A percentile compares a stretch with the other conserved stretches of the same genome.
These are phyloP conservation scores for Echinarachnius parma DNA, from an alignment of 53 echinoderm and acorn worm species.

Conservation along the genomic window DNA sequence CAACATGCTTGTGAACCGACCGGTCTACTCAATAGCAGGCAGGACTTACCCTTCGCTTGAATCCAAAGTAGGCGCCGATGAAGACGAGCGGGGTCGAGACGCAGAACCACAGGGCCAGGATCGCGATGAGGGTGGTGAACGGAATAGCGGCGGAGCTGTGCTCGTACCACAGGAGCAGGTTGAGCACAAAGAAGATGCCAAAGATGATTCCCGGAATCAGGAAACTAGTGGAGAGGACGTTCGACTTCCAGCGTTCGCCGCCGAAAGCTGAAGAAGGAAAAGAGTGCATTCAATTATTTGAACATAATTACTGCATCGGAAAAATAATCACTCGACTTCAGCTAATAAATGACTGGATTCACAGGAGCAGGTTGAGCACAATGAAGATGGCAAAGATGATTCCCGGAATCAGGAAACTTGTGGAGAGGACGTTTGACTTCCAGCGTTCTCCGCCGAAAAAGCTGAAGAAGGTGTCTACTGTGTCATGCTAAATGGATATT, in stretches of 20 bases:
- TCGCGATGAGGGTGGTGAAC: conserved; percentile 79
- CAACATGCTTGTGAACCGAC: no score
- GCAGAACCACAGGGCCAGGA: conserved; percentile 93
- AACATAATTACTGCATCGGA: no score
- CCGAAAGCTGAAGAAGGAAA: conserved; percentile 70
- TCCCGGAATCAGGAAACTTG: conserved; percentile 84
- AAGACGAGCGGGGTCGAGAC: conserved; percentile 93
- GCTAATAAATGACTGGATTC: no score
- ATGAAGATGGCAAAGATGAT: conserved; percentile 81
- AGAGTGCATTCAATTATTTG: background rate
- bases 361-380: conserved; percentile 77
- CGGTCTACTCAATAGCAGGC: no score
- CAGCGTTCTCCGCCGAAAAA: conserved; percentile 97
- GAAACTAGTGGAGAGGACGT: conserved; percentile 84
- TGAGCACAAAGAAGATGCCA: conserved; percentile 73
- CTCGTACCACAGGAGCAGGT: conserved; percentile 87
- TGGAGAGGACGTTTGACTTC: conserved; percentile 95
- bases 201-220: conserved; percentile 87
- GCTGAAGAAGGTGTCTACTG: no score
- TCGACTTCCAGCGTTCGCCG: conserved; percentile 99
- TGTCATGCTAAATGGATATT: no score
- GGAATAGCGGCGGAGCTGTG: conserved; percentile 98
- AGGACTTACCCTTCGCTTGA: conserved; percentile 86
- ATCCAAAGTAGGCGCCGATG: conserved; percentile 95
- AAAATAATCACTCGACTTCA: no score